Evolutionary conservation across 2,888 invertebrate species (phyloP), one percentile per base, ranked within the genome.

Genomic region (Spodoptera exigua): DNA sequence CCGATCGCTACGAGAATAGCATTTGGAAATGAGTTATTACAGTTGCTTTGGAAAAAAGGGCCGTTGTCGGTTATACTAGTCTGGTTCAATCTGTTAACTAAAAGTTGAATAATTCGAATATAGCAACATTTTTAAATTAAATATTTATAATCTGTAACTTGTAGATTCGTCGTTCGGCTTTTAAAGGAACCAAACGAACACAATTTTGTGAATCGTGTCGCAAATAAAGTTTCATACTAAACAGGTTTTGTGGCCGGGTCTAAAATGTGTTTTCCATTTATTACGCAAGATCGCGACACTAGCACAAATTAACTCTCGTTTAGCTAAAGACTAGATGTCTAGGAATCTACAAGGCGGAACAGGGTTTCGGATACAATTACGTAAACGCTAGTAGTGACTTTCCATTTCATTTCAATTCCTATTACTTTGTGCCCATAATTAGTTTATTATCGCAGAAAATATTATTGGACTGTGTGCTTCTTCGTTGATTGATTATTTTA

Each of bases 351-450:
- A 36, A 34, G 27, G 11, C 12, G 37, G 35, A 39, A 43, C n/a
- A n/a, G 21, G 17, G n/a, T 32, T 32, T 39, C 16, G 13, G 16
- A 39, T 54, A 47, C 14, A 51, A 43, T 70, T 55, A 46, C 21
- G 7, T 70, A 43, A 48, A 53, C 32, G 11, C 37, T 64, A 54
- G 9, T 43, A 51, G 49, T 55, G 39, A 52, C 41, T 55, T 70
- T 49, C 4, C 16, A 32, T 63, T 51, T 2, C 34, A 41, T 34
- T 53, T 71, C 49, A 68, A 68, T 71, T 71, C 68, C 68, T 71
- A 59, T 66, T 47, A 40, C 10, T 48, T 67, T 60, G 69, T 67
- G 51, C 48, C 69, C 52, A 52, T 51, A 46, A 49, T 47, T 27
- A 41, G 64, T 41, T 49, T 32, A 49, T 45, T 58, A 66, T 73